Conservation (phyloP, 2,113 vertebrate species). For the Archocentrus centrarchus region DNA sequence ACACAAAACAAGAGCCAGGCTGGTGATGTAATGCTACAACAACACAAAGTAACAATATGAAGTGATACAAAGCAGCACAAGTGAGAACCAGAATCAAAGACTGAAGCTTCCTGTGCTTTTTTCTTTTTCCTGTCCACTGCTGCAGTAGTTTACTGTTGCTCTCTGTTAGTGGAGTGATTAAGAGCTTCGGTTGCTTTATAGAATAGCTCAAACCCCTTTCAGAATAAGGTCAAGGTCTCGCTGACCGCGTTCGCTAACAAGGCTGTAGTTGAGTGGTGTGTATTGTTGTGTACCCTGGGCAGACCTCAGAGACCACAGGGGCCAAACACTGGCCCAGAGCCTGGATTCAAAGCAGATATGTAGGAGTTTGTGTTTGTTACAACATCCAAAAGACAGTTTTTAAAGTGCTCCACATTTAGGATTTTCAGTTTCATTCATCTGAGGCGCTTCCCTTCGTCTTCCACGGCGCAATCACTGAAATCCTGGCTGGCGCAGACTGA, state of each 20-base stretch:
- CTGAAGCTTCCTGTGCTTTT: not conserved
- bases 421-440: not conserved
- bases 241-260: slow-evolving; percentile 35
- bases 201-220: slow-evolving; percentile 28
- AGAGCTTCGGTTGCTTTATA: slow-evolving; percentile 48
- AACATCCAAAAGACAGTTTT: not conserved
- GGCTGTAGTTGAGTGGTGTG: slow-evolving; percentile 20
- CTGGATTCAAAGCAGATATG: not conserved
- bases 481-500: not conserved
- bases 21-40: not conserved
- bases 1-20: not conserved
- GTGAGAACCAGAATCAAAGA: not conserved
- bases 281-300: slow-evolving; percentile 16
- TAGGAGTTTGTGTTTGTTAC: not conserved
- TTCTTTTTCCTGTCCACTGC: not conserved
- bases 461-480: not conserved
- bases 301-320: slow-evolving; percentile 31
- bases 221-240: slow-evolving; percentile 35
- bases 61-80: not conserved
- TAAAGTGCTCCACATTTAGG: not conserved
- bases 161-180: slow-evolving; percentile 39
- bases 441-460: not conserved
- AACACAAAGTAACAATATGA: fast-evolving
- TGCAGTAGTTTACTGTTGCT: not conserved
- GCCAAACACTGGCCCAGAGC: slow-evolving; percentile 15